Evolutionary conservation across 2,113 vertebrate genomes (phyloP), one percentile per base, ranked within the genome.

Genomic region (Xerus inauris): DNA sequence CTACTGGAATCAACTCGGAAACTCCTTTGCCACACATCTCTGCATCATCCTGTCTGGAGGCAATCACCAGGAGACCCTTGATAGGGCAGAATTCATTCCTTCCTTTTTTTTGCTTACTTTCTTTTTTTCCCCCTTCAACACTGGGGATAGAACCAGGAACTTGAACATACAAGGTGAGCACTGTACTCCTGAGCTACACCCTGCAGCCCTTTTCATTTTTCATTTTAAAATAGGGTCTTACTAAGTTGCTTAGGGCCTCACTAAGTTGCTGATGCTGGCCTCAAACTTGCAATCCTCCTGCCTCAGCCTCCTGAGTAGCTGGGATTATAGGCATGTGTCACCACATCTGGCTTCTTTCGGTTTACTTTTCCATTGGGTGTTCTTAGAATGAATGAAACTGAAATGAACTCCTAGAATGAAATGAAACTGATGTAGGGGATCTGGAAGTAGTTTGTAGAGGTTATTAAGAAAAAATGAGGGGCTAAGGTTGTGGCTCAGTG

Each of bases 341-440:
- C 65, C 65, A 17, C 6, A 69, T 35, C 32, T n/a, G 65, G 35
- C 14, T 69, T 73, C 71, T 73, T 26, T 75, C 28, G 67, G 2
- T 62, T 87, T 69, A 20, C 54, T 92, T 87, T 57, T 75, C 75
- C 59, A n/a, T 30, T 42, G 59, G 62, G 45, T 49, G 19, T 82
- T 73, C 57, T 49, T 80, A 59, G 59, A 65, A 94, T 72, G 91
- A 57, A 97, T 62, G 24, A 80, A 84, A 57, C 83, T 28, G 79
- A 79, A 57, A 22, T 57, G 54, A 57, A 57, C 54, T 57, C 54
- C 54, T 57, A 57, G 54, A 57, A 57, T 57, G 77, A 94, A 62
- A 97, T 54, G 24, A 80, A 84, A 57, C 86, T n/a, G 83, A 82
- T 92, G 89, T 81, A 81, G 38, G 47, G 24, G 19, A 1, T 42